A percentile compares a stretch with the other conserved stretches of the same genome.
These are phyloP conservation scores for Heliocidaris tuberculata DNA, from an alignment of 35 echinoderm and acorn worm species.

Conservation along the genomic window DNA sequence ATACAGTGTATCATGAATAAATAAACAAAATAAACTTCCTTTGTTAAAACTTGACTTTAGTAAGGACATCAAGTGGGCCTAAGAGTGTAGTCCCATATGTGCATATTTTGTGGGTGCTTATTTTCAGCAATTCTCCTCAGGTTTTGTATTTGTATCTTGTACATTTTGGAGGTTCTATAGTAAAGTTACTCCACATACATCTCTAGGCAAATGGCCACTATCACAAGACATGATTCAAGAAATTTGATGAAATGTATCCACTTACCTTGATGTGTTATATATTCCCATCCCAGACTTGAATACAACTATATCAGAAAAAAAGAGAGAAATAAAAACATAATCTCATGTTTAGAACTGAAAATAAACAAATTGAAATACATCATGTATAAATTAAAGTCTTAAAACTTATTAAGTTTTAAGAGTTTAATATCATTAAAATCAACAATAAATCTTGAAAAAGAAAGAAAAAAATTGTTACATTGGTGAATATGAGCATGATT, in stretches of 20 bases:
- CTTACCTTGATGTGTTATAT: constrained; percentile 64
- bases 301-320: constrained; percentile 27
- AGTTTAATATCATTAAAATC: not conserved
- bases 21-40: no score
- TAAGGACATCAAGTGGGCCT: no score
- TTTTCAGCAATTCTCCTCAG: no score
- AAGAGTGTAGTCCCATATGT: no score
- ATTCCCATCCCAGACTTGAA: constrained; percentile 52
- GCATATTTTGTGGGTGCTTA: no score
- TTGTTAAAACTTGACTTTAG: no score
- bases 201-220: not conserved
- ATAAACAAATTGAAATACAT: not conserved
- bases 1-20: no score
- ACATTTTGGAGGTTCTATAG: not conserved
- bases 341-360: not conserved
- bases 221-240: not conserved
- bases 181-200: not conserved
- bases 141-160: not conserved
- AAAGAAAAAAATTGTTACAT: not conserved
- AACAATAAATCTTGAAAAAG: not conserved
- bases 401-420: no score
- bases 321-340: not conserved
- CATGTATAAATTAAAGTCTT: not conserved
- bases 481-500: not conserved
- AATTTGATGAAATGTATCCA: not conserved